Evolutionary conservation across 2,113 vertebrate species (phyloP), one percentile per base, ranked within the genome.

Genomic region (Zapornia atra): DNA sequence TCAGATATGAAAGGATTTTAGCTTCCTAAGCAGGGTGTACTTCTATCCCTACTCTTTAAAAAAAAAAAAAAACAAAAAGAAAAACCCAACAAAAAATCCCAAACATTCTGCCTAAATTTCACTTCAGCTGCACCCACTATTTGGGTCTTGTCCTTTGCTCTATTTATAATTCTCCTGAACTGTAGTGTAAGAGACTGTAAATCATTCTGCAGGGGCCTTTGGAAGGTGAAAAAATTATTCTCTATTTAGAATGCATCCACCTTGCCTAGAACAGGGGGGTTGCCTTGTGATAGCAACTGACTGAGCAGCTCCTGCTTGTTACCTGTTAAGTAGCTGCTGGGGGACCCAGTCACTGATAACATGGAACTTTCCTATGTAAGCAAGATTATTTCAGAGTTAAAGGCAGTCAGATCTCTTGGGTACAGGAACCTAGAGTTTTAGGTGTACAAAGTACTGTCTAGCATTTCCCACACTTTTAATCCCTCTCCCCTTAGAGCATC

Each of bases 1-100:
- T 76, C 42, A 82, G 20, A 56, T 38, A 48, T 6, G 26, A 69
- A 72, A 50, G 17, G 4, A 85, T 82, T 90, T 78, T 25, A 44
- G 33, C 25, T 56, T 86, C 29, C 38, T 76, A 76, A 42, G 51
- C 51, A 79, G 34, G 34, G 26, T 65, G 36, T 42, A 6, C 3
- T 4, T 1, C 1, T 2, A 2, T 3, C 19, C 9, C 1, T 4
- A 5, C 7, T 24, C 25, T 31, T 34, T 28, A 12, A 20, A 31
- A 25, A 25, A 26, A 12, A 40, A 48, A 48, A 7, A 48, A 19
- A 42, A 42, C 42, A 25, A 25, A 31, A 40, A 48, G 20, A 7
- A 48, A 19, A 42, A 42, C 42, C 22, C 20, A 31, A 44, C 19
- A 48, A 21, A 9, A 42, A 72, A 85, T 87, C 42, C 16, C 60